phyloP scores from a whole-genome alignment of 2,113 vertebrate genomes.

The Turdus rufiventris region DNA sequence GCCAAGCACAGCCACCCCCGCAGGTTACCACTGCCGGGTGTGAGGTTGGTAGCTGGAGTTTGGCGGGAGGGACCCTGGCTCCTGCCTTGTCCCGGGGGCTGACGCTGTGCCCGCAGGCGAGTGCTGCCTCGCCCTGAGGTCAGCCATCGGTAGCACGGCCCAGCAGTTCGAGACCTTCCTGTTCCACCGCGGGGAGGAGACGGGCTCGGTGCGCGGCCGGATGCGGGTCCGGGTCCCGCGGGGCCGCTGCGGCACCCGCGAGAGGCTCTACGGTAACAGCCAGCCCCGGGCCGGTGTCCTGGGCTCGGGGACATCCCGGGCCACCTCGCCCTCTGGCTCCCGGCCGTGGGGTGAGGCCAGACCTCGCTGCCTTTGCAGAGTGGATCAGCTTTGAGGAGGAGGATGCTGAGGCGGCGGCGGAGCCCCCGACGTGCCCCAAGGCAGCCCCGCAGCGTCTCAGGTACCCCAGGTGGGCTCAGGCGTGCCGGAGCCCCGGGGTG shows the following conservation, averaged over 20 bases:
- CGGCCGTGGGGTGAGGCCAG: not conserved
- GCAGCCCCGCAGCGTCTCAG: not conserved
- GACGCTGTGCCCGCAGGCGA: slow-evolving; percentile 70
- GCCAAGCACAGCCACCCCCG: rapidly evolving
- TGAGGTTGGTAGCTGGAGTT: not conserved
- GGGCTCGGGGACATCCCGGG: rapidly evolving
- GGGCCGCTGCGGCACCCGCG: slow-evolving; percentile 63
- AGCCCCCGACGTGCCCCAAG: not conserved
- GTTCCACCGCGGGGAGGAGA: slow-evolving; percentile 84
- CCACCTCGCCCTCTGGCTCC: rapidly evolving
- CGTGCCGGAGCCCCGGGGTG: rapidly evolving
- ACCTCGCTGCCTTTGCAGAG: slow-evolving; percentile 60
- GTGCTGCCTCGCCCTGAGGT: slow-evolving; percentile 70
- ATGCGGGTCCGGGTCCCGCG: slow-evolving; percentile 72
- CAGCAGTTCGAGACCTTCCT: slow-evolving; percentile 85
- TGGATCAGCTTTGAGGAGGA: slow-evolving; percentile 80
- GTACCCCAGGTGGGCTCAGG: not conserved
- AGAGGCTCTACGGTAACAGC: slow-evolving; percentile 76
- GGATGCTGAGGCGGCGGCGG: not conserved
- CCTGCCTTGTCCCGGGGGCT: not conserved
- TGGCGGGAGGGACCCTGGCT: not conserved
- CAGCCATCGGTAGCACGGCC: slow-evolving; percentile 23
- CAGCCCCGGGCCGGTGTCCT: not conserved
- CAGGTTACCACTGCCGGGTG: not conserved
- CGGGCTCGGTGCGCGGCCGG: slow-evolving; percentile 82